Percentiles rank a stretch among this genome's conserved stretches.
Conservation (phyloP, 2,797 vertebrate genomes). For the Allobates femoralis region DNA sequence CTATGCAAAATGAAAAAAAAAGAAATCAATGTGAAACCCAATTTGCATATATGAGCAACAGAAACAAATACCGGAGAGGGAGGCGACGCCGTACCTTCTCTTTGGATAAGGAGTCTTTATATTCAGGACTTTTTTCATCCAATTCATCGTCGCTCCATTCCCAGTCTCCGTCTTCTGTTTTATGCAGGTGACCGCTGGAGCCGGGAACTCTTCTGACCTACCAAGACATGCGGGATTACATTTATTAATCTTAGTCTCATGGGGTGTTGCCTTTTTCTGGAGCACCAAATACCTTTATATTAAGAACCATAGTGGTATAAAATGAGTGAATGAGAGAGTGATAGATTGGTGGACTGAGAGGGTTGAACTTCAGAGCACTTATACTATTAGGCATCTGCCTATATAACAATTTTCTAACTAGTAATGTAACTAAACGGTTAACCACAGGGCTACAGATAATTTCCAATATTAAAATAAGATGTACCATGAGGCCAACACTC, state of each 20-base stretch:
- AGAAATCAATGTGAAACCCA: background rate
- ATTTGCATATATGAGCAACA: background rate
- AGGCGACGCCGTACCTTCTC: constrained; percentile 82
- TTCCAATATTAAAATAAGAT: too few relatives aligned
- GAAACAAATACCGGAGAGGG: background rate
- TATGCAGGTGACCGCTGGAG: constrained; percentile 96
- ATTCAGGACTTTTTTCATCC: constrained; percentile 93
- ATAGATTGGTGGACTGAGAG: background rate
- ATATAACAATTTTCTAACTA: too few relatives aligned
- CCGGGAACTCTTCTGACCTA: constrained; percentile 96
- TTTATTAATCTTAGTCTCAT: constrained; percentile 10
- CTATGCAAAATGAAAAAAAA: constrained; percentile 75
- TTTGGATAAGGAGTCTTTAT: constrained; percentile 89
- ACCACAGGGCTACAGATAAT: too few relatives aligned
- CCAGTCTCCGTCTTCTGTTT: constrained; percentile 97
- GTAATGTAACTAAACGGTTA: too few relatives aligned
- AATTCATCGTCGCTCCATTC: constrained; percentile 98
- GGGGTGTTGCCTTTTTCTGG: too few relatives aligned
- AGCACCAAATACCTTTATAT: too few relatives aligned
- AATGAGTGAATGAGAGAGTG: too few relatives aligned
- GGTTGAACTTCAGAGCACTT: background rate
- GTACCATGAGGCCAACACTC: too few relatives aligned
- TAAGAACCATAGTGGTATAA: too few relatives aligned
- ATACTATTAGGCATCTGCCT: background rate
- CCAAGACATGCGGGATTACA: constrained; percentile 53